These are phyloP conservation scores for Glossophaga mutica DNA, from an alignment of 2,797 vertebrate species.

Conservation along the genomic window DNA sequence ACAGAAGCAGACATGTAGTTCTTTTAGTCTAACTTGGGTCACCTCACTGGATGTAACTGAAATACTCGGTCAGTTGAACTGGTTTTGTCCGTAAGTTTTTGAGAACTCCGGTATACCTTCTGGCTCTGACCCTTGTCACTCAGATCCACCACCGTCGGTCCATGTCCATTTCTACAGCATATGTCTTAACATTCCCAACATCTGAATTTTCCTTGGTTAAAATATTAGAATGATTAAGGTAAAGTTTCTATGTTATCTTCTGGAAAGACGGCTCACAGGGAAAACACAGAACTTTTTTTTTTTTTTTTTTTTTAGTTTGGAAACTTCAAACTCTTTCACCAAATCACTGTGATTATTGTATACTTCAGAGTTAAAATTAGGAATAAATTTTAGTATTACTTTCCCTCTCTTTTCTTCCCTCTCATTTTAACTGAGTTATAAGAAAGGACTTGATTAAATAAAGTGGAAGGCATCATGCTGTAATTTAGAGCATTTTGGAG, in stretches of 20 bases:
- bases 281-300: constrained; percentile 27
- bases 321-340: constrained; percentile 64
- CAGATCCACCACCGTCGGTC: neutral
- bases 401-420: constrained; percentile 52
- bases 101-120: neutral
- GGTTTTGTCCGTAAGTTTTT: neutral
- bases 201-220: constrained; percentile 22
- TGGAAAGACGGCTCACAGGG: neutral
- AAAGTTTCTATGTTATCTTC: constrained; percentile 51
- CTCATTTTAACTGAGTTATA: constrained; percentile 73
- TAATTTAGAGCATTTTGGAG: constrained; percentile 73
- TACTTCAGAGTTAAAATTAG: constrained; percentile 71
- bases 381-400: constrained; percentile 69
- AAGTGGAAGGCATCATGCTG: constrained; percentile 66
- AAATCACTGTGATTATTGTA: constrained; percentile 68
- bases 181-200: neutral
- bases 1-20: neutral
- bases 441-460: constrained; percentile 75
- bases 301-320: constrained; percentile 23
- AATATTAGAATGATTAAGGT: constrained; percentile 58
- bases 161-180: neutral
- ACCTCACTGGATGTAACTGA: neutral
- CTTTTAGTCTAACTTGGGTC: neutral
- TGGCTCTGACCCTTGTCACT: neutral
- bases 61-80: neutral